A percentile compares a stretch with the other conserved stretches of the same genome.
phyloP scores from a whole-genome alignment of 2,113 vertebrate species.

The Brachyhypopomus gauderio region DNA sequence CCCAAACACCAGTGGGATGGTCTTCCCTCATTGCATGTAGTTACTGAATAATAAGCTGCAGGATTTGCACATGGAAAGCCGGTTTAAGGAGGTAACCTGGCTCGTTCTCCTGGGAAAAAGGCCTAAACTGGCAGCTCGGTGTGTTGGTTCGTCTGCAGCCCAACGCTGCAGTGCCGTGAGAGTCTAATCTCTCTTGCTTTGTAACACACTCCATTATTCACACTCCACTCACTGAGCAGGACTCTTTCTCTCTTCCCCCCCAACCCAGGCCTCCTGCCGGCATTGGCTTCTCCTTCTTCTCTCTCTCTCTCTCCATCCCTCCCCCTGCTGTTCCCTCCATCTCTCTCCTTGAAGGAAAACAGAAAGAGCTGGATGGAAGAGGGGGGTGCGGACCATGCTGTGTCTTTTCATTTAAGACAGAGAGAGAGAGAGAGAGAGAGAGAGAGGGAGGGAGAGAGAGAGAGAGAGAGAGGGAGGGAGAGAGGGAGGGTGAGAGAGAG shows the following conservation, averaged over 20 bases:
- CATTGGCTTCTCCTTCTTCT: constrained; percentile 64
- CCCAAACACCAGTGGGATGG: too few species aligned
- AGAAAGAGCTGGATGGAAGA: constrained; percentile 57
- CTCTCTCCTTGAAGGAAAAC: constrained; percentile 67
- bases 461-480: background rate
- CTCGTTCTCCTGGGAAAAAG: constrained; percentile 27
- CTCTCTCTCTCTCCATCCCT: constrained; percentile 65
- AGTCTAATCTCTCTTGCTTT: constrained; percentile 43
- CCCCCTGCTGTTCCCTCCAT: constrained; percentile 64
- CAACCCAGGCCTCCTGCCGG: constrained; percentile 72
- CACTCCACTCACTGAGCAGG: constrained; percentile 43
- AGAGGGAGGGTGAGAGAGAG: background rate
- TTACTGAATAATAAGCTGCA: too few species aligned
- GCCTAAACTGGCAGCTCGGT: constrained; percentile 9
- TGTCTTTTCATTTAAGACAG: constrained; percentile 69
- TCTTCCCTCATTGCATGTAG: too few species aligned
- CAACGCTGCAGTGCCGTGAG: background rate
- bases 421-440: constrained; percentile 61
- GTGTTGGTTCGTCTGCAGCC: background rate
- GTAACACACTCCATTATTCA: constrained; percentile 62
- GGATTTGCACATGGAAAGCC: too few species aligned
- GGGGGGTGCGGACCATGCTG: constrained; percentile 73
- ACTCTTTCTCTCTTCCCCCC: constrained; percentile 54
- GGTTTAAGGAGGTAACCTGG: background rate
- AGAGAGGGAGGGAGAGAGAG: too few species aligned